Percentiles rank a stretch among this genome's conserved stretches.
Evolutionary conservation across 2,797 vertebrate species (phyloP).

Genomic region (Eurystomus glaucurus): DNA sequence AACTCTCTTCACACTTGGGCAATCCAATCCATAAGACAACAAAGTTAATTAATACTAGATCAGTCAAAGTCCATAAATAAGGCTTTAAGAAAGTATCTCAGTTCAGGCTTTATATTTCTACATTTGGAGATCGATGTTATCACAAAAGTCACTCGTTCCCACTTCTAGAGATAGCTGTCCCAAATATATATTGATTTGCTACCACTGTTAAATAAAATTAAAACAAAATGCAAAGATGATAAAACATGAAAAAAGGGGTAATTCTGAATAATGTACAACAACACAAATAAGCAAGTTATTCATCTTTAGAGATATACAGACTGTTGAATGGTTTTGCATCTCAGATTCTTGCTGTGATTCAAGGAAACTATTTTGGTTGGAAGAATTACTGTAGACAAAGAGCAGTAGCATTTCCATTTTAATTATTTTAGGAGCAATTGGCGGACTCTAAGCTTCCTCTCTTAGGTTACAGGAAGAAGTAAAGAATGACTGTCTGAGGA

Average conservation of each 20-base stretch:
- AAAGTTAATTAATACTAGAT: conserved; percentile 48
- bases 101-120: not conserved
- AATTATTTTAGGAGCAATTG: not conserved
- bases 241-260: not conserved
- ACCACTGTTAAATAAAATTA: conserved; percentile 28
- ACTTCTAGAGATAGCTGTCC: not conserved
- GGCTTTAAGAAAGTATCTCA: not conserved
- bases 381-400: not conserved
- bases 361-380: not conserved
- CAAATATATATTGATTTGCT: conserved; percentile 29
- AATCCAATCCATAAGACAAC: conserved; percentile 35
- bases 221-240: not conserved
- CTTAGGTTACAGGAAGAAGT: conserved; percentile 3
- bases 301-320: not conserved
- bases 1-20: conserved; percentile 48
- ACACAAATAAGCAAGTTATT: not conserved
- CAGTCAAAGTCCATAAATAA: conserved; percentile 33
- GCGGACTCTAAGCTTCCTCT: not conserved
- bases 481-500: conserved; percentile 3
- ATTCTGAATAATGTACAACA: not conserved
- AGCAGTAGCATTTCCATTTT: not conserved
- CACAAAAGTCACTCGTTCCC: not conserved
- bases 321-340: not conserved
- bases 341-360: not conserved
- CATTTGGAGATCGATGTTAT: not conserved